These are phyloP conservation scores for Temnothorax nylanderi DNA, from an alignment of 1,140 invertebrate species.

Conservation along the genomic window DNA sequence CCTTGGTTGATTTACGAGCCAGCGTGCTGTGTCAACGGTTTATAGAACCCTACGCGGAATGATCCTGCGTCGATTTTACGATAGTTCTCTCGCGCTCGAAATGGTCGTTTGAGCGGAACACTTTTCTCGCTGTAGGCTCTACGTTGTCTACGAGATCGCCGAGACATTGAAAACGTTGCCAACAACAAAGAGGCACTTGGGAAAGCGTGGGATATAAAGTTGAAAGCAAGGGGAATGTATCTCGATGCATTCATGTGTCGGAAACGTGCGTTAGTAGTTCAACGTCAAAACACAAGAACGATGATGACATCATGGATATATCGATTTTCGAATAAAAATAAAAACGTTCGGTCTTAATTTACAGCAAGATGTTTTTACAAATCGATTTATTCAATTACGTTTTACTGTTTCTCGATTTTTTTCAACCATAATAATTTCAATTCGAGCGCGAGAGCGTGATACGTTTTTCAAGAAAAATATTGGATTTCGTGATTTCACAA, in stretches of 20 bases:
- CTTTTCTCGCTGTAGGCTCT: conserved; percentile 16
- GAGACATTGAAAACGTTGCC: neutral
- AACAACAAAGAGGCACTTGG: neutral
- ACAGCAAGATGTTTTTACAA: neutral
- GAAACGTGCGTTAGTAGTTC: neutral
- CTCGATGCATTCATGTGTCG: conserved; percentile 24
- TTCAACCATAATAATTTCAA: neutral
- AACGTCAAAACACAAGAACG: neutral
- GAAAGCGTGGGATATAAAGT: conserved; percentile 21
- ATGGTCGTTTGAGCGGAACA: conserved; percentile 9
- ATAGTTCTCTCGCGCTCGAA: conserved; percentile 46
- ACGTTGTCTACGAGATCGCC: conserved; percentile 25
- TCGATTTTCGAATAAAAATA: neutral
- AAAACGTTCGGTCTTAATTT: neutral
- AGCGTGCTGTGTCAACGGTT: conserved; percentile 52
- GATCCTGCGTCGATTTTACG: conserved; percentile 49
- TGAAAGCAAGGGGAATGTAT: neutral
- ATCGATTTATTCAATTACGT: neutral
- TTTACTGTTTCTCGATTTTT: neutral
- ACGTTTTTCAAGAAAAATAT: neutral
- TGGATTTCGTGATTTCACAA: conserved; percentile 55
- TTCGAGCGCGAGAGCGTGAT: neutral
- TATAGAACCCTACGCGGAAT: conserved; percentile 44
- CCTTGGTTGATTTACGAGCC: conserved; percentile 64
- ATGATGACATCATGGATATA: neutral